phyloP scores from a whole-genome alignment of 2,888 invertebrate species.

The Cistogaster globosa region DNA sequence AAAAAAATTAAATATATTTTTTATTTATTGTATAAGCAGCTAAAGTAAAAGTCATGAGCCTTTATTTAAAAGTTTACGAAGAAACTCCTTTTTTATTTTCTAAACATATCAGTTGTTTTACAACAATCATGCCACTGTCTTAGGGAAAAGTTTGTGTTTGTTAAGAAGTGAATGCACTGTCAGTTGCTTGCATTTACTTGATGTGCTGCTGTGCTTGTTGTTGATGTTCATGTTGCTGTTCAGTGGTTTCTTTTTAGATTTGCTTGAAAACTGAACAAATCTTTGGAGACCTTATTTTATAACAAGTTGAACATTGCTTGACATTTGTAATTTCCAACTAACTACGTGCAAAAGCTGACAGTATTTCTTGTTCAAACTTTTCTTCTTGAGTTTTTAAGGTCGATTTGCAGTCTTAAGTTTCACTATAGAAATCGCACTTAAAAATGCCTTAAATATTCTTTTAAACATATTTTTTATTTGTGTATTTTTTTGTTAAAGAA shows the following conservation, averaged over 20 bases:
- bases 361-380: background rate
- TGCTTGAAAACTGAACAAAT: constrained; percentile 52
- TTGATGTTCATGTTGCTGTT: background rate
- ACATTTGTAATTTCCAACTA: constrained; percentile 68
- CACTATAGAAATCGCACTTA: background rate
- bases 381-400: background rate
- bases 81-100: too few relatives aligned
- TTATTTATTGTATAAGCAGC: too few relatives aligned
- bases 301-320: constrained; percentile 60
- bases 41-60: too few relatives aligned
- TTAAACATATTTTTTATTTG: too few relatives aligned
- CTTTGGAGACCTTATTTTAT: constrained; percentile 59
- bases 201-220: background rate
- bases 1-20: too few relatives aligned
- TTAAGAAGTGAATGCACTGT: too few relatives aligned
- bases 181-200: background rate
- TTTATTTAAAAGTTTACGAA: too few relatives aligned
- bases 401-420: background rate
- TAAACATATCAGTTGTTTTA: background rate
- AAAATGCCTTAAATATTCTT: too few relatives aligned
- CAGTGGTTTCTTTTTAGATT: constrained; percentile 38
- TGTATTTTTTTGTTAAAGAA: too few relatives aligned
- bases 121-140: background rate
- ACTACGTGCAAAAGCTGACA: constrained; percentile 60
- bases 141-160: background rate